Evolutionary conservation across 37 sponge, comb jelly and placozoan genomes (phyloP).

Genomic region (Aphrocallistes beatrix): DNA sequence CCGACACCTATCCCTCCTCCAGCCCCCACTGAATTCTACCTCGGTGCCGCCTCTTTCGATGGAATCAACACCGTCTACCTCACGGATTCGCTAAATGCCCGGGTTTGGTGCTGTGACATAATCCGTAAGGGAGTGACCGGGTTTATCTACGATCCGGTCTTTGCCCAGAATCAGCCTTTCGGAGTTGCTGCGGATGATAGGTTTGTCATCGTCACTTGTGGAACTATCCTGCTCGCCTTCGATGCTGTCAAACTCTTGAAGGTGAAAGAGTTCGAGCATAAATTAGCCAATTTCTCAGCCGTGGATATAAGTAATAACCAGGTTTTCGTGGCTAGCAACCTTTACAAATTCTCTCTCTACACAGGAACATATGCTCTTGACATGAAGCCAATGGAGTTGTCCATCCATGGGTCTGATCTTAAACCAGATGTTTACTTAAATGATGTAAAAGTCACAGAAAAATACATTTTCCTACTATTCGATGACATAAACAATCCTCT

Average conservation of each 20-base stretch:
- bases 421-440: neutral
- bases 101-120: slow-evolving; percentile 14
- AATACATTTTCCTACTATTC: neutral
- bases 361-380: neutral
- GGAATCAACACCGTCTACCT: neutral
- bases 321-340: neutral
- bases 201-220: neutral
- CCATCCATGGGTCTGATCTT: neutral
- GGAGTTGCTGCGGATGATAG: neutral
- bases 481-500: neutral
- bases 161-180: neutral
- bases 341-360: neutral
- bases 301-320: neutral
- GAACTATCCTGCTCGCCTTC: neutral
- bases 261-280: neutral
- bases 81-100: neutral
- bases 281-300: neutral
- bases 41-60: neutral
- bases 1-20: neutral
- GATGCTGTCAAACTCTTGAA: neutral
- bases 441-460: neutral
- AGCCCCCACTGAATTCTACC: neutral
- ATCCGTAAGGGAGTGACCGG: neutral
- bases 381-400: neutral
- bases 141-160: neutral